These are phyloP conservation scores for Drosophila truncata DNA, from an alignment of 1,140 invertebrate genomes.

Conservation along the genomic window DNA sequence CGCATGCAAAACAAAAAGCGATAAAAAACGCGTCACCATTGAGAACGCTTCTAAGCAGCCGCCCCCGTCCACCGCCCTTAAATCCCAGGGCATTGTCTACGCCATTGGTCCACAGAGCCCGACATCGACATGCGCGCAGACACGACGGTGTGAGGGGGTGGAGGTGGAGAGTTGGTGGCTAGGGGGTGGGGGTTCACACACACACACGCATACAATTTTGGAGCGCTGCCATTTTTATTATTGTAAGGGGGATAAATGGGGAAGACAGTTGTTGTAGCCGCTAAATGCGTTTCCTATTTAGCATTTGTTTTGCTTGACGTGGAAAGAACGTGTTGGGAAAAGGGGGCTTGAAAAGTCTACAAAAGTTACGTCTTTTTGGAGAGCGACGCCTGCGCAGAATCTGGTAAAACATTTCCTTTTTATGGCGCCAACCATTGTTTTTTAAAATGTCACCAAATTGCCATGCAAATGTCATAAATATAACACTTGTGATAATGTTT, in stretches of 20 bases:
- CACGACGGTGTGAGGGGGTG: constrained; percentile 4
- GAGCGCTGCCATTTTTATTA: constrained; percentile 79
- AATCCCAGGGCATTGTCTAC: constrained; percentile 68
- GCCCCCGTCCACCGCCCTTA: constrained; percentile 36
- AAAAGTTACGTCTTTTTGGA: constrained; percentile 42
- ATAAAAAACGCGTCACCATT: constrained; percentile 79
- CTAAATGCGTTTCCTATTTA: constrained; percentile 49
- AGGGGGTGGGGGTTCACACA: neutral
- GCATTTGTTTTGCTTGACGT: constrained; percentile 39
- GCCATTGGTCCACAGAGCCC: constrained; percentile 73
- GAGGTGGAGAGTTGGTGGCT: constrained; percentile 8
- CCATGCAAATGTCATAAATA: neutral
- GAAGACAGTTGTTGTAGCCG: constrained; percentile 8
- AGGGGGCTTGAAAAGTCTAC: constrained; percentile 52
- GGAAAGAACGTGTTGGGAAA: neutral
- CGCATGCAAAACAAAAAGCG: constrained; percentile 79
- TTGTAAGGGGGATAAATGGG: constrained; percentile 3
- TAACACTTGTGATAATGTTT: neutral
- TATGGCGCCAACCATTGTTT: constrained; percentile 59
- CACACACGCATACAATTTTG: constrained; percentile 11
- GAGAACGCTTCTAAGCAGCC: constrained; percentile 80
- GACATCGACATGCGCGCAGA: constrained; percentile 76
- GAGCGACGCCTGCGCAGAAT: constrained; percentile 68
- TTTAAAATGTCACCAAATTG: constrained; percentile 7
- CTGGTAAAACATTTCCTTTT: neutral